These are phyloP conservation scores for Argyresthia albistria DNA, from an alignment of 2,888 invertebrate species.

Conservation along the genomic window DNA sequence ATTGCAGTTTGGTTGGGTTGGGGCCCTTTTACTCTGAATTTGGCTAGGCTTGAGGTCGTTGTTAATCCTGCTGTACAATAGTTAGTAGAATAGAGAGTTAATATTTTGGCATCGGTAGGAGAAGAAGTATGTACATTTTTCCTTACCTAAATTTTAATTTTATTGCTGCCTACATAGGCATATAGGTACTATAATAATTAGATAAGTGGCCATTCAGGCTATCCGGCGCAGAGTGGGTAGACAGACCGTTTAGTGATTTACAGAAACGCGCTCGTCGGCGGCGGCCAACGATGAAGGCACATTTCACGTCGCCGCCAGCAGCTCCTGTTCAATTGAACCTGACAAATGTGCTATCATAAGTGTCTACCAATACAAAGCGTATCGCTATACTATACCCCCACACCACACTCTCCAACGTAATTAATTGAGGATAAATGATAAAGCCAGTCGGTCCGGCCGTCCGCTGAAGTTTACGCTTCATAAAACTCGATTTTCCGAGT, in stretches of 20 bases:
- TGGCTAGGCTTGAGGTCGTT: too few relatives aligned
- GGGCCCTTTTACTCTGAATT: too few relatives aligned
- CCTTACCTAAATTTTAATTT: too few relatives aligned
- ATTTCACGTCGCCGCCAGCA: slow-evolving; percentile 25
- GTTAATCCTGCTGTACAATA: too few relatives aligned
- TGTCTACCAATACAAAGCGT: slow-evolving; percentile 8
- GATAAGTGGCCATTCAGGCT: too few relatives aligned
- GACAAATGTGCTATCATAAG: slow-evolving; percentile 25
- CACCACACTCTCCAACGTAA: background rate
- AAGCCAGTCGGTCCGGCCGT: background rate
- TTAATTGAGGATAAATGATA: slow-evolving; percentile 5
- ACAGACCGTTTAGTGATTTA: background rate
- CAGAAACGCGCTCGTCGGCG: slow-evolving; percentile 6
- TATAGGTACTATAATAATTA: too few relatives aligned
- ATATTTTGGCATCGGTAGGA: too few relatives aligned
- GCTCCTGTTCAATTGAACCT: slow-evolving; percentile 27
- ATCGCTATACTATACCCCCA: background rate
- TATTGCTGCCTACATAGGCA: too few relatives aligned
- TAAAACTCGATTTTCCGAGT: slow-evolving; percentile 1
- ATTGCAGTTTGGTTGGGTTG: too few relatives aligned
- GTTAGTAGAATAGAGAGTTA: too few relatives aligned
- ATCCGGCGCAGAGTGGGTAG: background rate
- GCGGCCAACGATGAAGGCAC: slow-evolving; percentile 6
- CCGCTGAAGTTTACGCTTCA: slow-evolving; percentile 1
- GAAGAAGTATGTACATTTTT: too few relatives aligned